Base-by-base conservation (phyloP, 2,113 vertebrate genomes). In the Orycteropus afer region DNA sequence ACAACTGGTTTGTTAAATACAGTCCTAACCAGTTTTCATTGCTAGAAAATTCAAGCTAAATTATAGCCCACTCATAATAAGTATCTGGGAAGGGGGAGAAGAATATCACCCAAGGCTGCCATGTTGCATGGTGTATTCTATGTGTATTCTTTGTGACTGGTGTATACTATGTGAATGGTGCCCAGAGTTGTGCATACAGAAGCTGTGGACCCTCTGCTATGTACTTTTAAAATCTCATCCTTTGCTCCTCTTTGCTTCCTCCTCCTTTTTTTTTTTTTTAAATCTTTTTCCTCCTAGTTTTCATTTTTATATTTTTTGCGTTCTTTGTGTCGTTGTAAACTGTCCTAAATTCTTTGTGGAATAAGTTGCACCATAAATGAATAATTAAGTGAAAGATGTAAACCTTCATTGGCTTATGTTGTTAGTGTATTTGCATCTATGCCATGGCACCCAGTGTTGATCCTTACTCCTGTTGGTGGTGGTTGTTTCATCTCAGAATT, bases 1-100 rank as follows among this genome's bases (percentile, higher is more conserved):
- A 92, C 94, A 86, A 65, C 81, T 29, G 12, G 10, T 85, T 89
- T 84, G 47, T 86, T 93, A 91, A 94, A 78, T 40, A 81, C 17
- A 37, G 34, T 37, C 23, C 42, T 88, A 40, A 85, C 49, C 45
- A 83, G 45, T 12, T 90, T 93, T 89, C 86, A 32, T 29, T 86
- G 47, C 27, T 73, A 45, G 90, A 69, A 76, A 86, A 87, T 51
- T 51, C 27, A 77, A 81, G 73, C 61, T 74, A 49, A 77, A 84
- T 5, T 22, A 22, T 86, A 25, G 32, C 55, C 51, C 4, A 17
- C n/a, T 51, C 47, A 4, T 76, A 71, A 79, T 49, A 80, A 47
- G 23, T 57, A 17, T 23, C 12, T 51, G 27, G 10, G 40, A 1
- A 1, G 11, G 17, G 23, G 1, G 34, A 8, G 18, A 22, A 3